Evolutionary conservation across 2,888 invertebrate genomes (phyloP), one percentile per base, ranked within the genome.

Genomic region (Gasteruption jaculator): DNA sequence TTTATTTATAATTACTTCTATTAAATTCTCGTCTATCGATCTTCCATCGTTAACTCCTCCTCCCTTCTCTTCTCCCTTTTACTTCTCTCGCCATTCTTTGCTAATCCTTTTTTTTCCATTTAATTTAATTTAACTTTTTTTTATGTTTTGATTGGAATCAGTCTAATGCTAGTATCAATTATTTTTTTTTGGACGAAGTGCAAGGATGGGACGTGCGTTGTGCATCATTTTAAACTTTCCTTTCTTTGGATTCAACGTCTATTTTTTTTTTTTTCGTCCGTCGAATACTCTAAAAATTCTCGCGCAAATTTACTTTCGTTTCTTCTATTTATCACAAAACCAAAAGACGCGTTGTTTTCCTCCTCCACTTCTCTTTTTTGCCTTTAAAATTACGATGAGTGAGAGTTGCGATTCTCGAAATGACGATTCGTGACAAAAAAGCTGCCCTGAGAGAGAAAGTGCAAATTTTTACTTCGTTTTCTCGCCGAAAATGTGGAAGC

Each of bases 151-250:
- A 61, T 67, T 66, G 61, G 56, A 59, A 46, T 64, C 61, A 57
- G 59, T 65, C 62, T 67, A 66, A 58, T 62, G 57, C 65, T 67
- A 67, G 51, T 61, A 61, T n/a, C n/a, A n/a, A n/a, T n/a, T n/a
- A n/a, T n/a, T n/a, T n/a, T n/a, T n/a, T n/a, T 65, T 68, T 63
- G 65, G 61, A 66, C 63, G 63, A 64, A 64, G 63, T 67, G 63
- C 65, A 55, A 65, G 64, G 63, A 67, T 66, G 61, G 63, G 60
- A 60, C 60, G 63, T 63, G 60, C 60, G 58, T 64, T 57, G 58
- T 57, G 42, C 49, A 54, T 43, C 47, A 39, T 50, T 49, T 53
- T 48, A 51, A 52, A 49, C 49, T 48, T 49, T 49, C 50, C 42
- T 51, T 49, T 48, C 51, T 48, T 18, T 54, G 37, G 49, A 27